Evolutionary conservation across 2,888 invertebrate genomes (phyloP), one percentile per base, ranked within the genome.

Genomic region (Drosophila differens): DNA sequence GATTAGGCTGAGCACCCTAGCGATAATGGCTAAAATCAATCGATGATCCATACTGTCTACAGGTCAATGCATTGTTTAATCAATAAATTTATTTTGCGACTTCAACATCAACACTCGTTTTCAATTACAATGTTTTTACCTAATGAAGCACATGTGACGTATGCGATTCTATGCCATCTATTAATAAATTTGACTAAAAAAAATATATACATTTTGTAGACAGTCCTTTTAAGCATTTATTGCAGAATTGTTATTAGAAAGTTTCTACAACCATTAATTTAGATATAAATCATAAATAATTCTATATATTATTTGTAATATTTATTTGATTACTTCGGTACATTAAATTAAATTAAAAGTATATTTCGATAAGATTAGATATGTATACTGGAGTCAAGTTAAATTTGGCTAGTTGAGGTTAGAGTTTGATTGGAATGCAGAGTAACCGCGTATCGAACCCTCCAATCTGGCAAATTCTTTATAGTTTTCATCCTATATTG

Each of bases 401-500:
- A 7, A 30, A 30, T 53, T 22, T 12, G 1, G 7, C 3, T 32
- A n/a, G 4, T 4, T 33, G 16, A 0, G 4, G 0, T 19, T 4
- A 9, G 9, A 25, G 5, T 16, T 33, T 28, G 12, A 25, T 28
- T 37, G 10, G 7, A 28, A n/a, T 30, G 25, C 5, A 55, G 49
- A 3, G 39, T 16, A 68, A 39, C 16, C 3, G 0, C 6, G 3
- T 9, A 10, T 51, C 39, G 19, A 28, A 28, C 5, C 14, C 9
- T 22, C 0, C 3, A 35, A 14, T 16, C 3, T 9, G 6, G 6
- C 4, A 28, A 12, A 35, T 53, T 44, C 30, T 44, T 28, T 9
- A 30, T 7, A 32, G 33, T 30, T 25, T 58, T 30, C 41, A 39
- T 32, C 16, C 22, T 41, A 81, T 68, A 82, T 70, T 74, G 67